Evolutionary conservation across 2,113 vertebrate genomes (phyloP), one percentile per base, ranked within the genome.

Genomic region (Aplodontia rufa): DNA sequence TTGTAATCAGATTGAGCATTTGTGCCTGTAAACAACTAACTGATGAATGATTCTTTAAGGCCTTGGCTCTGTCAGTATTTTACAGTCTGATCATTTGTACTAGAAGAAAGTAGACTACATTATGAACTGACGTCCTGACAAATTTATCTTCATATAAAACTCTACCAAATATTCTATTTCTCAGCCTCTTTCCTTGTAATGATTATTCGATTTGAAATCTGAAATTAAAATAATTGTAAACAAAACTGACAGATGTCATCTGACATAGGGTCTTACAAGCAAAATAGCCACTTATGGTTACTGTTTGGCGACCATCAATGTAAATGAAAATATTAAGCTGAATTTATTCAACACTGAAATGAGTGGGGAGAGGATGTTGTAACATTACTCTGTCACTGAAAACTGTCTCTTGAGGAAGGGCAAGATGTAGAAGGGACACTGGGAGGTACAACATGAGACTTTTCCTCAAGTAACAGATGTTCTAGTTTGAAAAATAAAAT

Each of bases 1-100:
- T 97, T 95, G n/a, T n/a, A 94, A 97, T 96, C 86, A 95, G 26
- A 96, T 90, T 83, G 86, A 58, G 47, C 84, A 84, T 96, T 87
- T 75, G 69, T 96, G 40, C 69, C 83, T 91, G 12, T 91, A 97
- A 96, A 96, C 88, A 96, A 94, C 88, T n/a, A 95, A 95, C 96
- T 40, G 69, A 68, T 95, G 71, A 95, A 76, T 51, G 79, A 75
- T 83, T 96, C 76, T 91, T 96, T 92, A 87, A 92, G 75, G 30
- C 49, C 83, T 45, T 51, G 76, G 35, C 28, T 80, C 62, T 76
- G 49, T 86, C 93, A 82, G 58, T 51, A 47, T 72, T 95, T 95
- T 71, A 93, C 40, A 87, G 3, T 74, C 40, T 96, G 93, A 96
- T 87, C 45, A 91, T 74, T 94, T 84, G 55, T 37, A 72, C 8